A percentile compares a stretch with the other conserved stretches of the same genome.
phyloP scores from a whole-genome alignment of 1,140 invertebrate genomes.

The Leptinotarsa undecemlineata region DNA sequence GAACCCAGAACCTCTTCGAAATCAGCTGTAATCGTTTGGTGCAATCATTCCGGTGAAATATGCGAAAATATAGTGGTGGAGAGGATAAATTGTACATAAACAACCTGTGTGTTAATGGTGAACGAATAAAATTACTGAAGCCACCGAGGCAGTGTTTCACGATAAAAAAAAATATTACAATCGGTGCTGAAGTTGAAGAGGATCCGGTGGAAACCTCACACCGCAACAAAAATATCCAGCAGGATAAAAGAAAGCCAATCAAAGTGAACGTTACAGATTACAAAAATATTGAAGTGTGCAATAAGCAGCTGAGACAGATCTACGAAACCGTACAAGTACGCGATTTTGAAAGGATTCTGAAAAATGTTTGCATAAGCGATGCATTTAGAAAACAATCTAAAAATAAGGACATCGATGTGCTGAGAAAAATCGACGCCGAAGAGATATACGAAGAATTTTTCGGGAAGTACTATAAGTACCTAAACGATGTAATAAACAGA shows the following conservation, averaged over 20 bases:
- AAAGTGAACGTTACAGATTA: conserved; percentile 32
- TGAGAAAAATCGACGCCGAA: conserved; percentile 21
- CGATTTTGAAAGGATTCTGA: conserved; percentile 46
- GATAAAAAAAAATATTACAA: conserved; percentile 17
- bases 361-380: conserved; percentile 28
- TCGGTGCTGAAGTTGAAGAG: conserved; percentile 16
- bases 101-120: conserved; percentile 18
- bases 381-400: conserved; percentile 9
- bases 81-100: conserved; percentile 27
- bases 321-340: conserved; percentile 42
- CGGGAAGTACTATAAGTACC: conserved; percentile 37
- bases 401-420: conserved; percentile 18
- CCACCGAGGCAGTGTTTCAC: conserved; percentile 12
- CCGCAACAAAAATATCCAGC: not conserved
- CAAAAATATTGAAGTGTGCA: conserved; percentile 31
- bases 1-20: conserved; percentile 9
- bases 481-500: conserved; percentile 26
- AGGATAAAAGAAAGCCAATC: conserved; percentile 10
- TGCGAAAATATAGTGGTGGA: conserved; percentile 23
- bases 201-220: not conserved
- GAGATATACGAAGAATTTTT: conserved; percentile 43
- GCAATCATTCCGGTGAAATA: conserved; percentile 25
- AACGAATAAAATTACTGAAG: conserved; percentile 10
- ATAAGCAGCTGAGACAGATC: conserved; percentile 38
- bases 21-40: not conserved